phyloP scores from a whole-genome alignment of 2,113 vertebrate species.

The Xyrauchen texanus region DNA sequence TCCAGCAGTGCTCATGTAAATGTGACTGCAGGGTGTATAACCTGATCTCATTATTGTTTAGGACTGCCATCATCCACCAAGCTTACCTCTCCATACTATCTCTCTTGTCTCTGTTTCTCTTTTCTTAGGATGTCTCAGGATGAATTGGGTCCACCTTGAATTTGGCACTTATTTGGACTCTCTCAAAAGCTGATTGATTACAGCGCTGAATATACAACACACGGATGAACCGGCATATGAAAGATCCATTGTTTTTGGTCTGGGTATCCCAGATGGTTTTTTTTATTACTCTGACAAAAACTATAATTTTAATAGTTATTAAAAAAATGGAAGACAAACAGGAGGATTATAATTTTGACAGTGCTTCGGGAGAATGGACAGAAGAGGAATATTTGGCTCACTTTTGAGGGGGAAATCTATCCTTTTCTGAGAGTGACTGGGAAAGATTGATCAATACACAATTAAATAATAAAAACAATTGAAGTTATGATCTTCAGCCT shows the following conservation, averaged over 20 bases:
- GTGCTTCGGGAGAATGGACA: neutral
- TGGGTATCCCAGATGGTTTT: neutral
- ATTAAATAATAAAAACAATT: neutral
- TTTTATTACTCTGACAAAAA: neutral
- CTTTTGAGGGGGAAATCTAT: neutral
- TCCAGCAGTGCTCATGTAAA: conserved; percentile 10
- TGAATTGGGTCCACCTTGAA: neutral
- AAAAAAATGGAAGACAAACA: conserved; percentile 15
- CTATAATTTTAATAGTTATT: neutral
- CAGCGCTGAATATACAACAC: conserved; percentile 44
- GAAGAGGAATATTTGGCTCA: neutral
- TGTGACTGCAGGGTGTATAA: conserved; percentile 4
- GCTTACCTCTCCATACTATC: neutral
- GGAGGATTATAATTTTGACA: conserved; percentile 16
- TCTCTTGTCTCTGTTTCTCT: conserved; percentile 8
- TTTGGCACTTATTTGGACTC: conserved; percentile 47
- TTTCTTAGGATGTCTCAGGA: neutral
- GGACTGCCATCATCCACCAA: conserved; percentile 36
- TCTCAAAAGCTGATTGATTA: conserved; percentile 47
- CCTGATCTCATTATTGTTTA: conserved; percentile 15
- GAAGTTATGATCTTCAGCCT: neutral
- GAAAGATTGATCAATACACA: conserved; percentile 14
- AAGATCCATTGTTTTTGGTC: conserved; percentile 45
- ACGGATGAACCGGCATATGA: conserved; percentile 47
- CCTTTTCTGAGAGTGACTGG: neutral